Evolutionary conservation across 2,797 vertebrate genomes (phyloP), one percentile per base, ranked within the genome.

Genomic region (Oreochromis grahami): DNA sequence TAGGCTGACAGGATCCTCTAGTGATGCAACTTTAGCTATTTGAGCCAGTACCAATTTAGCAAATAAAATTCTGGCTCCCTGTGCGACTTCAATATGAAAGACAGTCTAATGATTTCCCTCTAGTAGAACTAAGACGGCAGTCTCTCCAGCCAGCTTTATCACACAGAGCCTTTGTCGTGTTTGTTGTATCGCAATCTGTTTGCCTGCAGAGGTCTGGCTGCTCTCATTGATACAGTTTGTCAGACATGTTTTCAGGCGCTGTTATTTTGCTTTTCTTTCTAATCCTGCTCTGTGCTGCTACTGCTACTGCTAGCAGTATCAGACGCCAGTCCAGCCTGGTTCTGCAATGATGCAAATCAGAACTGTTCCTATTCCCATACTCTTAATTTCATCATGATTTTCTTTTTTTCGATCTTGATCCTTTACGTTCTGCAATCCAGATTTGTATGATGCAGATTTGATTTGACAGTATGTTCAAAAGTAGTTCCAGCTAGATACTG

Each of bases 181-280:
- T 90, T 93, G 91, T 89, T 93, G 92, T 91, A 92, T 93, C 63
- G 84, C 79, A 81, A 88, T 93, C 86, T 86, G 87, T 90, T 90
- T 88, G 91, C 88, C 89, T 92, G 88, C 90, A 92, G 89, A 93
- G 89, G 88, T 89, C 92, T 72, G 83, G 90, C 89, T 88, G 87
- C 90, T 91, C 81, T 87, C 93, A 90, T 84, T 90, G 90, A 95
- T 90, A 86, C 90, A 84, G 83, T 92, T 89, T 94, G 91, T 94
- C 90, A 91, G 92, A 89, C 80, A 84, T 87, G 89, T 94, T 93
- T 92, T 88, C 88, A 92, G 92, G 87, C 88, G 45, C 81, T 83
- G 76, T 91, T 85, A 32, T 88, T 83, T 88, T 88, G 86, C 84
- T 90, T 90, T 63, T 86, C 84, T 88, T 90, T 90, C 79, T 89